Conservation (phyloP, 2,113 vertebrate genomes). For the Anolis sagrei region DNA sequence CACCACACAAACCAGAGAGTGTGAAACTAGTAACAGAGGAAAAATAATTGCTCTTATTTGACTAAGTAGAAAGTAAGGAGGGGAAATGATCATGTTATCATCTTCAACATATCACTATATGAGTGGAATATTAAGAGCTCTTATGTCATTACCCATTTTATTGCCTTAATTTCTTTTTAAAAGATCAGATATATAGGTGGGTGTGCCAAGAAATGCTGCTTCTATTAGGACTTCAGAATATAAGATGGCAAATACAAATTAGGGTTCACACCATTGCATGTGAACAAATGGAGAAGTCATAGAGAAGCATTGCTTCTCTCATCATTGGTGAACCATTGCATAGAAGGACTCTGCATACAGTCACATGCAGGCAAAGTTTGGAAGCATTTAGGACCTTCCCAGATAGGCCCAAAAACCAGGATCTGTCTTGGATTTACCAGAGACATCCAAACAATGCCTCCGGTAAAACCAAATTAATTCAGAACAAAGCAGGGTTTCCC, state of each 20-base stretch:
- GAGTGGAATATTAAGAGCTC: not conserved
- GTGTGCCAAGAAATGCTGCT: not conserved
- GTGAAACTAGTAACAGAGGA: not conserved
- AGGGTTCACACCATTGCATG: not conserved
- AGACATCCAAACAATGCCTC: too few relatives aligned
- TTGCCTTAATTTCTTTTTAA: not conserved
- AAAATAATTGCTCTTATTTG: not conserved
- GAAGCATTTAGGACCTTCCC: too few relatives aligned
- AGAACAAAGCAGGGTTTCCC: too few relatives aligned
- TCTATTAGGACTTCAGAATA: not conserved
- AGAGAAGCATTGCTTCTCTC: too few relatives aligned
- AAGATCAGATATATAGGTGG: not conserved
- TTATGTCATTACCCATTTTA: not conserved
- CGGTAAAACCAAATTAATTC: too few relatives aligned
- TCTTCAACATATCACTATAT: not conserved
- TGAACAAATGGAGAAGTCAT: not conserved
- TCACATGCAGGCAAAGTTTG: too few relatives aligned
- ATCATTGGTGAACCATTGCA: too few relatives aligned
- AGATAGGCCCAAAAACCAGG: too few relatives aligned
- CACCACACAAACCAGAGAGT: not conserved
- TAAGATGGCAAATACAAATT: not conserved
- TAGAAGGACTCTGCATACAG: too few relatives aligned
- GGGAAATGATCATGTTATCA: too few relatives aligned
- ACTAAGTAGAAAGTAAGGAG: not conserved
- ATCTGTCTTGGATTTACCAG: too few relatives aligned